phyloP scores from a whole-genome alignment of 2,113 vertebrate species.

The Columbina picui region DNA sequence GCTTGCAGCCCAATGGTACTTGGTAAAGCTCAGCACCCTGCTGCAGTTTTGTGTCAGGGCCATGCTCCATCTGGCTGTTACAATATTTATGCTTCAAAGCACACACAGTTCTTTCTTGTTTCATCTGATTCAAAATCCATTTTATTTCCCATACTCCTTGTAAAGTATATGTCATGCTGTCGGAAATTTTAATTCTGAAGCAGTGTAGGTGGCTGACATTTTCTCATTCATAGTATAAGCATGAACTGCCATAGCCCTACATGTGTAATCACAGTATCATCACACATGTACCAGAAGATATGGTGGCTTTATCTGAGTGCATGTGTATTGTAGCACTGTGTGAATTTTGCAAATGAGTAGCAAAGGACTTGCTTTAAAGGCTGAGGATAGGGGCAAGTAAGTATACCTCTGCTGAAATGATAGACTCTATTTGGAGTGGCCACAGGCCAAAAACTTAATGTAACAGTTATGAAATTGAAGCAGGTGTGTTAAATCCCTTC shows the following conservation, averaged over 20 bases:
- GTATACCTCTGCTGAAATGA: constrained; percentile 52
- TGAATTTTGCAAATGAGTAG: constrained; percentile 16
- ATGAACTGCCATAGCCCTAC: background rate
- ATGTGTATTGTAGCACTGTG: background rate
- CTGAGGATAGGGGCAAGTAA: constrained; percentile 30
- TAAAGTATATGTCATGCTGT: background rate
- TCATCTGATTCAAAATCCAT: background rate
- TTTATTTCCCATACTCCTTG: background rate
- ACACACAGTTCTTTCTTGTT: background rate
- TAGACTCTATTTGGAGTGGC: constrained; percentile 58
- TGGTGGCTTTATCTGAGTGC: background rate
- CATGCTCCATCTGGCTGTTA: background rate
- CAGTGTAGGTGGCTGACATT: background rate
- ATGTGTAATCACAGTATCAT: background rate
- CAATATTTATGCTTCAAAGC: background rate
- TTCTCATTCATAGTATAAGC: background rate
- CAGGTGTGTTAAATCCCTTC: background rate
- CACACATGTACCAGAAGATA: background rate
- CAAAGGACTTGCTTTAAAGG: constrained; percentile 26
- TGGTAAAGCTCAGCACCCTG: background rate
- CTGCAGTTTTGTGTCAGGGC: background rate
- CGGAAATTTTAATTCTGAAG: background rate
- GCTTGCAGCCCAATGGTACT: background rate
- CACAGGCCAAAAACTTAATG: constrained; percentile 27
- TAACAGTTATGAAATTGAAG: constrained; percentile 2